These are phyloP conservation scores for Takifugu bimaculatus DNA, from an alignment of 2,113 vertebrate species.

Conservation along the genomic window DNA sequence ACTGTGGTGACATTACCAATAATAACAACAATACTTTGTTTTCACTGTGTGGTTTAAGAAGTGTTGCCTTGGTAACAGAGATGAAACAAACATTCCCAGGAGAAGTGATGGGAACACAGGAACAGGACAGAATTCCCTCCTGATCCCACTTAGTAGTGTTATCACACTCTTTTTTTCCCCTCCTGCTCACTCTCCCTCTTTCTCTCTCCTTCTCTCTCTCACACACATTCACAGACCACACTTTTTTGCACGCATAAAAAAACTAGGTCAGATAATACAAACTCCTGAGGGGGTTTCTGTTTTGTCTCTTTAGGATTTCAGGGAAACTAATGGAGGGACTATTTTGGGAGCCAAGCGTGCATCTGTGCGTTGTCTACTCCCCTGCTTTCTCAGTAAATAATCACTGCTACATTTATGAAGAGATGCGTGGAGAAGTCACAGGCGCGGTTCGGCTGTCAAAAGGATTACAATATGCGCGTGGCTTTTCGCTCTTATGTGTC, in stretches of 20 bases:
- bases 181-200: constrained; percentile 18
- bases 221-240: constrained; percentile 55
- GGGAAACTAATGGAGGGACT: constrained; percentile 74
- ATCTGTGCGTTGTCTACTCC: constrained; percentile 57
- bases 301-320: constrained; percentile 77
- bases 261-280: constrained; percentile 75
- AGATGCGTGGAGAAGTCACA: constrained; percentile 17
- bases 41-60: constrained; percentile 67
- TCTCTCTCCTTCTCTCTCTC: constrained; percentile 11
- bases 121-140: constrained; percentile 74
- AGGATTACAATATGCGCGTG: constrained; percentile 12
- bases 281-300: constrained; percentile 73
- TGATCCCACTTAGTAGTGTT: constrained; percentile 71
- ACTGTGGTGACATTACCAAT: constrained; percentile 77
- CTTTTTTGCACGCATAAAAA: constrained; percentile 65
- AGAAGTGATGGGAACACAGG: constrained; percentile 67
- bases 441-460: constrained; percentile 27
- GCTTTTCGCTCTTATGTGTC: constrained; percentile 14
- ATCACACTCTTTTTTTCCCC: constrained; percentile 29
- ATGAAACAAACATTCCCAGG: constrained; percentile 75
- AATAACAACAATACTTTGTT: constrained; percentile 79
- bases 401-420: constrained; percentile 45
- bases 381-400: constrained; percentile 62
- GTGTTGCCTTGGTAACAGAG: constrained; percentile 73
- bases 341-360: constrained; percentile 67